These are phyloP conservation scores for Nycticorax nycticorax DNA, from an alignment of 2,113 vertebrate genomes.

Conservation along the genomic window DNA sequence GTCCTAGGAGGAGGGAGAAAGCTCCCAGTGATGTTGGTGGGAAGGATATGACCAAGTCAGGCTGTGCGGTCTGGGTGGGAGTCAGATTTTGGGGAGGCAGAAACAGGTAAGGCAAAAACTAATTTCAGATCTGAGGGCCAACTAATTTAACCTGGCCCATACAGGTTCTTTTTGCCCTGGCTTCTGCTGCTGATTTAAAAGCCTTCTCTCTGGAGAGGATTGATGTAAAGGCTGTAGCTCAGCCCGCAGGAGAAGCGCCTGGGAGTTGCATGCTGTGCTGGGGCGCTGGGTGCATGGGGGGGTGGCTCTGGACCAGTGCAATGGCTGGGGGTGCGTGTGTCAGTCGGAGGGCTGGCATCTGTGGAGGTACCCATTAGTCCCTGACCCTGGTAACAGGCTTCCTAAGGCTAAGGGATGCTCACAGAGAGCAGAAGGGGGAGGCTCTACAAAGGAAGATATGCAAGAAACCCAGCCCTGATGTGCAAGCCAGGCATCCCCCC, in stretches of 20 bases:
- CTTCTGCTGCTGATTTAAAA: neutral
- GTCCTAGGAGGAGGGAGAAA: rapidly evolving
- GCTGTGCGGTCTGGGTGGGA: too few relatives aligned
- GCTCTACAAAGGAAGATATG: rapidly evolving
- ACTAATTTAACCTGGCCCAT: rapidly evolving
- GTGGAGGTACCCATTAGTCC: rapidly evolving
- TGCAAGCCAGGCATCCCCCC: rapidly evolving
- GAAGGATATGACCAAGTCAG: rapidly evolving
- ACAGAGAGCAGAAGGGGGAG: too few relatives aligned
- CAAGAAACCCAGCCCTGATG: neutral
- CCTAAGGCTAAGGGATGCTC: neutral
- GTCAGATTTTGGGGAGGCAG: neutral
- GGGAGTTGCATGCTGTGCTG: neutral
- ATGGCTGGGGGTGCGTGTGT: too few relatives aligned
- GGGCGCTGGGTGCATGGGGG: neutral
- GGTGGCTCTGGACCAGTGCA: too few relatives aligned
- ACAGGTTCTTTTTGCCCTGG: rapidly evolving
- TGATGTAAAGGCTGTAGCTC: neutral
- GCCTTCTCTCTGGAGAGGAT: neutral
- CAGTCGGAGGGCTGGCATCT: neutral
- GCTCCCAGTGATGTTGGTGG: rapidly evolving
- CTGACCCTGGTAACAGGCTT: neutral
- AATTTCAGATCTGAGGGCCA: rapidly evolving
- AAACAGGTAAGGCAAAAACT: neutral
- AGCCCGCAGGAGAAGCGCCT: neutral